A percentile compares a stretch with the other conserved stretches of the same genome.
Evolutionary conservation across 2,797 vertebrate species (phyloP).

Genomic region (Halcyon smyrnensis): DNA sequence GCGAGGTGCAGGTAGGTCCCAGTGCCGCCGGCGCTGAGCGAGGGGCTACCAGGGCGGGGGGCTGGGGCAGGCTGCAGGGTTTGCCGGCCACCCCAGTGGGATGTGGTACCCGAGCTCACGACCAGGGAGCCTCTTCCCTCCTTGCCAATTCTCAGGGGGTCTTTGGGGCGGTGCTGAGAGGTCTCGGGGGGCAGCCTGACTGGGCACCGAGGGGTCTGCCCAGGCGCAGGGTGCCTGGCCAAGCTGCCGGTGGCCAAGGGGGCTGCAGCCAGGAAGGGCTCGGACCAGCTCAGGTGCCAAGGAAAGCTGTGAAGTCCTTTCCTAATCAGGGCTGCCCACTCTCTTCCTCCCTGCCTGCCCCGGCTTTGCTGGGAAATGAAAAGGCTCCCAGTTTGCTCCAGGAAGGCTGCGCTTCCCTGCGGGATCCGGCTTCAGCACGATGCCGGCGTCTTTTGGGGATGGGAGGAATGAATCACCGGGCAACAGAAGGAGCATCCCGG

Average conservation of each 20-base stretch:
- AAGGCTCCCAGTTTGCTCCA: background rate
- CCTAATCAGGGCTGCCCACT: conserved; percentile 28
- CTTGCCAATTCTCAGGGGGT: background rate
- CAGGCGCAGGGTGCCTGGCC: rapidly evolving
- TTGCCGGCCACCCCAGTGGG: background rate
- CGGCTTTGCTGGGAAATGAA: background rate
- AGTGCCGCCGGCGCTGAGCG: rapidly evolving
- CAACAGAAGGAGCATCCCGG: background rate
- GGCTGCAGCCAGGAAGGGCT: background rate
- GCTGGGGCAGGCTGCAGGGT: rapidly evolving
- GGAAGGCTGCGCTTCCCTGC: background rate
- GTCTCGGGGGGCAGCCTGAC: background rate
- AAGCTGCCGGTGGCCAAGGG: background rate
- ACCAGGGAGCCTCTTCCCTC: background rate
- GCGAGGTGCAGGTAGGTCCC: conserved; percentile 93
- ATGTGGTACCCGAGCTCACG: background rate
- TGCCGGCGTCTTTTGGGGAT: background rate
- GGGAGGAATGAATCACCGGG: background rate
- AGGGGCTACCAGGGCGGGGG: background rate
- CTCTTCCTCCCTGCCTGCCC: conserved; percentile 8
- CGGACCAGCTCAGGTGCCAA: background rate
- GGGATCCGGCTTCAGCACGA: background rate
- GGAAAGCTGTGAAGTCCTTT: conserved; percentile 15
- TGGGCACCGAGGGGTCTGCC: background rate
- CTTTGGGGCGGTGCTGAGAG: too few relatives aligned